phyloP scores from a whole-genome alignment of 2,888 invertebrate species.

The Drosophila silvestris region DNA sequence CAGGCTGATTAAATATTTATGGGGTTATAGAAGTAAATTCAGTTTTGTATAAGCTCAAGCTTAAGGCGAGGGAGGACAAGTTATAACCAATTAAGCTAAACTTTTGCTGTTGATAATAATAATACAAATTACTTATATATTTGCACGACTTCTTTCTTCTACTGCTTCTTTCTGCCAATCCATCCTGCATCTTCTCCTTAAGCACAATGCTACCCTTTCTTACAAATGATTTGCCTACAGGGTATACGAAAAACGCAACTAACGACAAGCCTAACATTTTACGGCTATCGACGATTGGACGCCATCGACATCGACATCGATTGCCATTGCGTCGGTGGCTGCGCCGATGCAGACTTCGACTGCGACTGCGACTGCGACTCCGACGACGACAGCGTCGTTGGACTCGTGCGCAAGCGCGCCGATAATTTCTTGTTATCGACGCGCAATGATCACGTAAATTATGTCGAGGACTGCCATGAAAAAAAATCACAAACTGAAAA shows the following conservation, averaged over 20 bases:
- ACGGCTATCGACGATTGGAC: constrained; percentile 59
- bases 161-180: not conserved
- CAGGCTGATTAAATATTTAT: no score
- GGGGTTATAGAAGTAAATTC: no score
- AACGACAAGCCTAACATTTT: constrained; percentile 52
- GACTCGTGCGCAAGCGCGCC: constrained; percentile 73
- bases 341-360: constrained; percentile 14
- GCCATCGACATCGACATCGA: constrained; percentile 55
- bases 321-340: constrained; percentile 65
- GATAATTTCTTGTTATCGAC: constrained; percentile 82
- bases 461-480: constrained; percentile 73
- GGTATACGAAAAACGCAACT: constrained; percentile 41
- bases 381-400: constrained; percentile 35
- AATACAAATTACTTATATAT: not conserved
- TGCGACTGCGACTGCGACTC: not conserved
- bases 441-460: constrained; percentile 82
- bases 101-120: not conserved
- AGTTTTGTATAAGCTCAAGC: not conserved
- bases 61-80: not conserved
- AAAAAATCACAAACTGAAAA: constrained; percentile 57
- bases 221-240: constrained; percentile 11
- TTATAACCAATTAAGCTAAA: not conserved
- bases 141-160: not conserved
- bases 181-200: not conserved
- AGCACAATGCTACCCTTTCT: not conserved